phyloP scores from a whole-genome alignment of 2,113 vertebrate genomes.

The Rissa tridactyla region DNA sequence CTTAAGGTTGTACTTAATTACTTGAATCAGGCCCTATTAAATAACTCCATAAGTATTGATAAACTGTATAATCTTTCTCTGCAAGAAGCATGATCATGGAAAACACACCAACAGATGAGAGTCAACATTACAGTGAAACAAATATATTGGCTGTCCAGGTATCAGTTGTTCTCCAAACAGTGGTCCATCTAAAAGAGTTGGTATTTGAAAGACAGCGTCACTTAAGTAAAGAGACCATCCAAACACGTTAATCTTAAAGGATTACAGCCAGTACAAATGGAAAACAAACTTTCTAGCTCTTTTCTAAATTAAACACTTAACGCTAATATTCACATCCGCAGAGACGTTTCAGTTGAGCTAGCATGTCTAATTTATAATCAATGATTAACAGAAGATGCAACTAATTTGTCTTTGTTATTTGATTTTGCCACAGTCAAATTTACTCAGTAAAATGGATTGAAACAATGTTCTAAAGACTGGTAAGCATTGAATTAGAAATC shows the following conservation, averaged over 20 bases:
- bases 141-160: conserved; percentile 23
- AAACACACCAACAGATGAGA: conserved; percentile 45
- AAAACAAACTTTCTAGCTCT: conserved; percentile 9
- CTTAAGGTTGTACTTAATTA: background rate
- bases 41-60: conserved; percentile 25
- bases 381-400: conserved; percentile 67
- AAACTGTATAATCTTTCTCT: conserved; percentile 26
- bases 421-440: conserved; percentile 50
- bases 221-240: conserved; percentile 47
- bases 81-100: background rate
- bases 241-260: conserved; percentile 28
- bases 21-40: background rate
- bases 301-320: conserved; percentile 68
- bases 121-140: conserved; percentile 35
- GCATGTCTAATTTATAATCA: conserved; percentile 67
- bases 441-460: conserved; percentile 63
- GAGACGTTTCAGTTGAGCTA: conserved; percentile 57
- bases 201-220: conserved; percentile 41
- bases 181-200: background rate
- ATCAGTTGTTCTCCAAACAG: conserved; percentile 43
- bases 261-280: conserved; percentile 33
- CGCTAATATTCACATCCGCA: conserved; percentile 26
- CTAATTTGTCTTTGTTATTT: conserved; percentile 57
- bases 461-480: conserved; percentile 48
- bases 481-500: conserved; percentile 37